Conservation (phyloP, 1,140 invertebrate species). For the Drosophila tsacasi region DNA sequence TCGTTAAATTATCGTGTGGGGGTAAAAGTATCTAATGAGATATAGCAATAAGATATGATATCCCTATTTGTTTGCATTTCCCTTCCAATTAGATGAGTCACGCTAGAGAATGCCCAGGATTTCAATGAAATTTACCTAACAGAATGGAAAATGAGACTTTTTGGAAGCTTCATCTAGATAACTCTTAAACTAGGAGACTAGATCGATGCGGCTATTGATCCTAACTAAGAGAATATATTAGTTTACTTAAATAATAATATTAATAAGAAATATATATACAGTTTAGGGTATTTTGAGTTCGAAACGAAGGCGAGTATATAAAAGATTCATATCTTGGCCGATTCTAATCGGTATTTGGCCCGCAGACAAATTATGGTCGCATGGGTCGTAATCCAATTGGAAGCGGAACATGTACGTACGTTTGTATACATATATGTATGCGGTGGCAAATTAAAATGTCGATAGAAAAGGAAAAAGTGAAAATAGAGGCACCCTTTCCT, state of each 20-base stretch:
- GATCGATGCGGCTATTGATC: background rate
- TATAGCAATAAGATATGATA: conserved; percentile 29
- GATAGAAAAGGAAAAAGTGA: conserved; percentile 10
- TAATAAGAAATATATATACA: background rate
- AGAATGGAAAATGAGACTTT: background rate
- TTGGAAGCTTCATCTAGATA: too few relatives aligned
- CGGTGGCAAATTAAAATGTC: conserved; percentile 17
- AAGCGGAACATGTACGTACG: conserved; percentile 25
- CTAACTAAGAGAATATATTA: background rate
- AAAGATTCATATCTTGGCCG: conserved; percentile 14
- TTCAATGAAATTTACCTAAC: background rate
- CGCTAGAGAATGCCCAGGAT: background rate
- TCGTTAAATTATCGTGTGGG: conserved; percentile 30
- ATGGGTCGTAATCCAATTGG: conserved; percentile 43
- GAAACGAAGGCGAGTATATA: background rate
- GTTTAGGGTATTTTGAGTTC: conserved; percentile 1
- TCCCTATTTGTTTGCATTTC: conserved; percentile 25
- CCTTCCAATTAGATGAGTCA: conserved; percentile 12
- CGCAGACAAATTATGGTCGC: conserved; percentile 32
- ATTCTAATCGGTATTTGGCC: conserved; percentile 38
- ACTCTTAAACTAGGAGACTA: too few relatives aligned
- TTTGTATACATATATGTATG: background rate
- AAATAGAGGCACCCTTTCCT: conserved; percentile 4
- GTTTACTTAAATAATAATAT: background rate
- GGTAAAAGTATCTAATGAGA: conserved; percentile 38